These are phyloP conservation scores for Palloptera scutellata DNA, from an alignment of 2,888 invertebrate genomes.

Conservation along the genomic window DNA sequence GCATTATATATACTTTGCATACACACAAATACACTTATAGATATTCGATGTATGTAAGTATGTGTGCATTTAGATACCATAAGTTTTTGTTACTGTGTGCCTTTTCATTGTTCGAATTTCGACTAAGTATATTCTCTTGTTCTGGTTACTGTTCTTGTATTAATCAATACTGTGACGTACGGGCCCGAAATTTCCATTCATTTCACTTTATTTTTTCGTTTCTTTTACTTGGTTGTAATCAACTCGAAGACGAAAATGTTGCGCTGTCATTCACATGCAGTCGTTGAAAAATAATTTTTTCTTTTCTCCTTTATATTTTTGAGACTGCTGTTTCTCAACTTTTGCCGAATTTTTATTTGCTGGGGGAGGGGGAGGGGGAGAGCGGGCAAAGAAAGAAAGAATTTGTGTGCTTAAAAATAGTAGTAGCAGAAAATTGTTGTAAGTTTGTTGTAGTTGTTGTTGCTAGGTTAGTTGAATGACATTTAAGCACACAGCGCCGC, in stretches of 20 bases:
- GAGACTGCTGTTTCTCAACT: neutral
- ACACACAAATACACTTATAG: too few relatives aligned
- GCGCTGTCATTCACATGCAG: slow-evolving; percentile 29
- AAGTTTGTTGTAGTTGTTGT: too few relatives aligned
- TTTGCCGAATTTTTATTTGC: neutral
- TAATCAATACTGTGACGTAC: slow-evolving; percentile 23
- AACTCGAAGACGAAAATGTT: slow-evolving; percentile 7
- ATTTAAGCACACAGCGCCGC: slow-evolving; percentile 1
- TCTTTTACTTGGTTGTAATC: too few relatives aligned
- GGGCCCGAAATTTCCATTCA: neutral
- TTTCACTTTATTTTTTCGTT: neutral
- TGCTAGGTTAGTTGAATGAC: slow-evolving; percentile 16
- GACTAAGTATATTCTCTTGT: neutral
- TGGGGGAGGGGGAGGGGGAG: too few relatives aligned
- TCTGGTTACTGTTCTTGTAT: slow-evolving; percentile 1
- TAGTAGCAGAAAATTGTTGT: too few relatives aligned
- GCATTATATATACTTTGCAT: slow-evolving; percentile 1
- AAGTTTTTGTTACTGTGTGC: slow-evolving; percentile 4
- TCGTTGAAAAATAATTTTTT: slow-evolving; percentile 1
- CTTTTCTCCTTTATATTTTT: neutral
- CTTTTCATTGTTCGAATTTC: neutral
- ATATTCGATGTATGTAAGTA: neutral
- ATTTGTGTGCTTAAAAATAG: too few relatives aligned
- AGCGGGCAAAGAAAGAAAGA: too few relatives aligned
- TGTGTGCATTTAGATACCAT: neutral